A percentile compares a stretch with the other conserved stretches of the same genome.
Evolutionary conservation across 2,113 vertebrate species (phyloP).

Genomic region (Tonatia bakeri): DNA sequence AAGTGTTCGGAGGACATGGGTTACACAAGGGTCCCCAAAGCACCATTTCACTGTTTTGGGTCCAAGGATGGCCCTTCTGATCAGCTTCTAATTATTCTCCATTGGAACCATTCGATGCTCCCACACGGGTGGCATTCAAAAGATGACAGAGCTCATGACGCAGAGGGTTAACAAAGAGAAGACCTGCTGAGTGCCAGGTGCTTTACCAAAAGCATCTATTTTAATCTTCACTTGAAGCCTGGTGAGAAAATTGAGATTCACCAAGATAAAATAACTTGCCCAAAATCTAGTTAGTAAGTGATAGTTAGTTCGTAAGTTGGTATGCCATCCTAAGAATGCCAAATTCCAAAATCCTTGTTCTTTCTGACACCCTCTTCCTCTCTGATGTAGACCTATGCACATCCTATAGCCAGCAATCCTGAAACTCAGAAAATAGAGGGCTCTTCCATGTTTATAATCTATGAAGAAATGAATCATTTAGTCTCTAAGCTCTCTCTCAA

Average conservation of each 20-base stretch:
- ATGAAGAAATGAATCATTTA: not conserved
- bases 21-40: not conserved
- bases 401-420: not conserved
- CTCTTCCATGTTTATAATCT: not conserved
- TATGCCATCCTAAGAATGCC: not conserved
- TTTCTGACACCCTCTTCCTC: not conserved
- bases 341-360: not conserved
- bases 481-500: not conserved
- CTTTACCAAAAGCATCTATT: not conserved
- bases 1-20: not conserved
- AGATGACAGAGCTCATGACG: not conserved
- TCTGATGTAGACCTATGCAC: not conserved
- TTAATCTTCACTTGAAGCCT: not conserved
- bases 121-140: not conserved
- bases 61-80: not conserved
- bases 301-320: not conserved
- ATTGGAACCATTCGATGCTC: not conserved
- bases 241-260: not conserved
- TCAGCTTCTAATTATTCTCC: not conserved
- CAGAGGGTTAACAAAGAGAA: not conserved
- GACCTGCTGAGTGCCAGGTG: not conserved
- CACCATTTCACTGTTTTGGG: not conserved
- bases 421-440: not conserved
- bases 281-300: not conserved
- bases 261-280: not conserved